Evolutionary conservation across 2,797 vertebrate species (phyloP), one percentile per base, ranked within the genome.

Genomic region (Crenichthys baileyi): DNA sequence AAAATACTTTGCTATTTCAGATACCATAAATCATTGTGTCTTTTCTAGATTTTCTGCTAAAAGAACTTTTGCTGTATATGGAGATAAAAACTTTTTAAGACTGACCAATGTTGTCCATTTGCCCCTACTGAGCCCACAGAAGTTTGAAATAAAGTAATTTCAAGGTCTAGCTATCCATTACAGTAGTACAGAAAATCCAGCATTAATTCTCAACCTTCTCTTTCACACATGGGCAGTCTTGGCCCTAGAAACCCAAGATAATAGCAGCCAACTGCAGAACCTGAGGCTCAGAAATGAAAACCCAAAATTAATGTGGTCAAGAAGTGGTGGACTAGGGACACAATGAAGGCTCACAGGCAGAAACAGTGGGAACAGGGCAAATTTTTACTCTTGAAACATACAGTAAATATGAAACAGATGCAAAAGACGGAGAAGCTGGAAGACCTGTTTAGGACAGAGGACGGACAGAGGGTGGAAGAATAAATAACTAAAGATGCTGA

Each of bases 291-390:
- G 60, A 50, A 75, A 36, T 5, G 6, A 61, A 22, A 31, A 63
- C 26, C 18, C 18, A 70, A 70, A 70, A 70, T 70, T 44, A 70
- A 48, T 70, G 41, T 70, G 24, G 44, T 68, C 67, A 70, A 70
- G 63, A 67, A 22, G 36, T 67, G 20, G 20, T 70, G 0, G 13
- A 46, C 41, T 26, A 22, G 16, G 58, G 44, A 5, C 7, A n/a
- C 24, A 26, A 18, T 48, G 67, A 18, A 13, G n/a, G 44, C 24
- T 12, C 13, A 26, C 9, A 48, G 67, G 24, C 24, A 70, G 24
- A 46, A 26, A 39, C 39, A 70, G 41, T 24, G 15, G 24, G n/a
- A 26, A 26, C 41, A 70, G 67, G 44, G 15, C n/a, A 26, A 12
- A 60, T 29, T 29, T 55, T 1, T 29, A 7, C 65, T 68, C n/a